Base-by-base conservation (phyloP, 2,113 vertebrate species). In the Lophotis ruficrista region DNA sequence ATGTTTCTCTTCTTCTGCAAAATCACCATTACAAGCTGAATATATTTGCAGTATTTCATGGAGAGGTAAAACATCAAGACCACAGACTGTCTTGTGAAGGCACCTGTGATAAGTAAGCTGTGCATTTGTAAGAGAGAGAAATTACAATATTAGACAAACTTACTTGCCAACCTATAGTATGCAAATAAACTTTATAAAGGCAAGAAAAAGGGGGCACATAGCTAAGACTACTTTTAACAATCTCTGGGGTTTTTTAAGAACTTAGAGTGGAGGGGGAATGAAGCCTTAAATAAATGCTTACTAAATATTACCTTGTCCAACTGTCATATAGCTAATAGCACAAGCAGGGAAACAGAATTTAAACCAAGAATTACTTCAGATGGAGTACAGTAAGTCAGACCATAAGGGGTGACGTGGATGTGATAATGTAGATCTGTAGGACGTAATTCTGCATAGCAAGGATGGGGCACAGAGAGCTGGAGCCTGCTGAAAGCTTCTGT, bases 401-500 rank as follows among this genome's bases (percentile, higher is more conserved):
- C 0, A 0, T 50, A 12, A 78, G 14, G 18, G 14, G 14, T 56
- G 53, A 45, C 0, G 1, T 45, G n/a, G 14, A 14, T 48, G 9
- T 72, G 50, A 20, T 48, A 53, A 38, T 19, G 21, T 22, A 47
- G 6, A 48, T 69, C 31, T 54, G 10, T 27, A 69, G 65, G 16
- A 57, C 45, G 8, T 57, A 27, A 7, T 57, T 60, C 58, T 84
- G 56, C 23, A 14, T 31, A 30, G 56, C 17, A 37, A 47, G 41
- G 43, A 10, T 50, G 38, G 25, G 3, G 3, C 24, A 18, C 35
- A 35, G 31, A 60, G 15, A 38, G 12, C 24, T 38, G 31, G 17
- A 93, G 21, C 18, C 35, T 27, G 17, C 54, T n/a, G 0, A 0
- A 68, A 56, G 41, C n/a, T 69, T 53, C 22, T 35, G 4, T 28